These are phyloP conservation scores for Ia io DNA, from an alignment of 2,113 vertebrate species.

Conservation along the genomic window DNA sequence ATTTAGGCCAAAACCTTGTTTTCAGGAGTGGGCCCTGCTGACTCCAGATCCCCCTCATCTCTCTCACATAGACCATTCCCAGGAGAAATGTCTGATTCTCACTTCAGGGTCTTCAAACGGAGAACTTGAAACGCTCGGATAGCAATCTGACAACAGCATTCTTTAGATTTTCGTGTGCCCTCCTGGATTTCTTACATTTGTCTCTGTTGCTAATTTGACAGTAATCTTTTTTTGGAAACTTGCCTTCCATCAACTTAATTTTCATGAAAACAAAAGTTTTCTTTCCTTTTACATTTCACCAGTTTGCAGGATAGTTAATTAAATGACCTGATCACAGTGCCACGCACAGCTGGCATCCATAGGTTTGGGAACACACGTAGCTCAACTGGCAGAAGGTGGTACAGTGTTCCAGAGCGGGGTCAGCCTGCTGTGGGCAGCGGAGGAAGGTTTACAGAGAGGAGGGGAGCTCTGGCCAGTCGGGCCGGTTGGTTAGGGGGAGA, in stretches of 20 bases:
- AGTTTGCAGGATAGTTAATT: slow-evolving; percentile 40
- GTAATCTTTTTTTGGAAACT: slow-evolving; percentile 14
- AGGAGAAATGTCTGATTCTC: no score
- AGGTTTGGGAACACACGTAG: background rate
- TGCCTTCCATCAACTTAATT: slow-evolving; percentile 60
- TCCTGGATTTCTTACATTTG: background rate
- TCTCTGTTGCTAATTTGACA: background rate
- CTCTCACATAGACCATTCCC: background rate
- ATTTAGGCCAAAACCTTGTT: background rate
- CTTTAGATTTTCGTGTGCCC: background rate
- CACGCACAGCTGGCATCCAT: background rate
- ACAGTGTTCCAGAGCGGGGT: background rate
- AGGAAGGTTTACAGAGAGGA: background rate
- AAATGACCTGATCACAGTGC: background rate
- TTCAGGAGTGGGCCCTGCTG: background rate
- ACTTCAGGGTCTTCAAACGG: background rate
- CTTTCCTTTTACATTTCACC: slow-evolving; percentile 18
- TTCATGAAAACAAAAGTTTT: slow-evolving; percentile 42
- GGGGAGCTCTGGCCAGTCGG: background rate
- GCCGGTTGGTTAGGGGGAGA: background rate
- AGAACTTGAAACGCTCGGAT: background rate
- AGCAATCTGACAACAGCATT: background rate
- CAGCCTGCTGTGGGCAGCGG: background rate
- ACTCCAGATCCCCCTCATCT: background rate
- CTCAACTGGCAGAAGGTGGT: background rate